Evolutionary conservation across 2,888 invertebrate species (phyloP).

Genomic region (Odontocerum albicorne): DNA sequence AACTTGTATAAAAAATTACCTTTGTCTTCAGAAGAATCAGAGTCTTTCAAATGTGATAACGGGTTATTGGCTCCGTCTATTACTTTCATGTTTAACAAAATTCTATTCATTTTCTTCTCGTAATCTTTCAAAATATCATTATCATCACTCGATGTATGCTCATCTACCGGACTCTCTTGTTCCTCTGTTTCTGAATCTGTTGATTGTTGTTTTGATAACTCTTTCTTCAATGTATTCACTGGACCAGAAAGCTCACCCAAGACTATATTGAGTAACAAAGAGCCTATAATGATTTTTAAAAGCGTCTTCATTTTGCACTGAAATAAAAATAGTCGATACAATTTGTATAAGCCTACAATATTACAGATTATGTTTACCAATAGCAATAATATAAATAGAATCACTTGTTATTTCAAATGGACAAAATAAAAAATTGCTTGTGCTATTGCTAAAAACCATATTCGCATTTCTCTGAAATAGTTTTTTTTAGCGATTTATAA

Average conservation of each 20-base stretch:
- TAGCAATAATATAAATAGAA: too few species aligned
- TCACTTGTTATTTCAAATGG: neutral
- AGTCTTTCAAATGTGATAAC: neutral
- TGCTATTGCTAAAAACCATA: neutral
- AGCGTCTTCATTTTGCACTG: constrained; percentile 32
- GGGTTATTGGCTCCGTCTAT: neutral
- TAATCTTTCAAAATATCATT: constrained; percentile 13
- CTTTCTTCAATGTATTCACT: constrained; percentile 40
- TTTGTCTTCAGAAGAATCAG: neutral
- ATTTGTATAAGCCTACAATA: neutral
- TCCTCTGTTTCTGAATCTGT: constrained; percentile 13
- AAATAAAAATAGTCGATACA: neutral
- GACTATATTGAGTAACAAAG: constrained; percentile 41
- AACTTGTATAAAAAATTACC: constrained; percentile 4
- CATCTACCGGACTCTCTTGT: constrained; percentile 16
- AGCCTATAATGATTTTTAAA: constrained; percentile 38
- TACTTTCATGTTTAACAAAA: constrained; percentile 22
- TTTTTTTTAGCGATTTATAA: constrained; percentile 7
- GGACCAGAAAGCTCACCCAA: constrained; percentile 44
- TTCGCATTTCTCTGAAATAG: neutral
- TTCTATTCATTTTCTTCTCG: constrained; percentile 20
- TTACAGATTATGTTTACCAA: too few species aligned
- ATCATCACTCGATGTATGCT: constrained; percentile 7
- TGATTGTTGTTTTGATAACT: constrained; percentile 30
- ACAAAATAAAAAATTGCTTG: neutral